These are phyloP conservation scores for Dexiosoma caninum DNA, from an alignment of 2,888 invertebrate species.

Conservation along the genomic window DNA sequence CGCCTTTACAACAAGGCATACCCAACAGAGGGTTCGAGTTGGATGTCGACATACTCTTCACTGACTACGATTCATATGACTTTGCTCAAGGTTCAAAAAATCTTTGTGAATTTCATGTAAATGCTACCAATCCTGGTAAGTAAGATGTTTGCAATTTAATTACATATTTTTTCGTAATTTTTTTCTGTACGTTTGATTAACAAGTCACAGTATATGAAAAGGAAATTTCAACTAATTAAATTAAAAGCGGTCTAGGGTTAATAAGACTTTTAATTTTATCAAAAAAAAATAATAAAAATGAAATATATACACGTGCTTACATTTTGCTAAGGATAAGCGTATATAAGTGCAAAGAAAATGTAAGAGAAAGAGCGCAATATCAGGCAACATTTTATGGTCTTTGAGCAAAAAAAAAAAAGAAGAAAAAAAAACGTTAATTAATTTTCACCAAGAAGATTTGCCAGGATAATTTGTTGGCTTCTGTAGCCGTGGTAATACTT, in stretches of 20 bases:
- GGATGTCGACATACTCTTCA: slow-evolving; percentile 91
- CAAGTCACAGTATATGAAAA: not conserved
- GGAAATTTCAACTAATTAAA: slow-evolving; percentile 32
- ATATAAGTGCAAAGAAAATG: not conserved
- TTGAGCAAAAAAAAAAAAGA: slow-evolving; percentile 52
- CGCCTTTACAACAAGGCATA: slow-evolving; percentile 83
- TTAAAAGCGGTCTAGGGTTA: not conserved
- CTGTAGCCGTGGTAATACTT: slow-evolving; percentile 7
- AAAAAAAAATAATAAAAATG: not conserved
- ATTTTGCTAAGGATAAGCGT: not conserved
- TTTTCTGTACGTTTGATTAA: not conserved
- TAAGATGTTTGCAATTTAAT: not conserved
- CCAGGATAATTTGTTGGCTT: slow-evolving; percentile 23
- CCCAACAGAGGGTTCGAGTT: slow-evolving; percentile 90
- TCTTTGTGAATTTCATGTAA: slow-evolving; percentile 86
- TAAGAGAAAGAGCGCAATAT: not conserved
- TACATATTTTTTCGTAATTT: not conserved
- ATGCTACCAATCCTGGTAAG: slow-evolving; percentile 82
- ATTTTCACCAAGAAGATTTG: slow-evolving; percentile 66
- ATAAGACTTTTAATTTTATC: slow-evolving; percentile 1
- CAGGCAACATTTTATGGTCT: slow-evolving; percentile 54
- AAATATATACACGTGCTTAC: not conserved
- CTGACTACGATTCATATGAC: slow-evolving; percentile 91
- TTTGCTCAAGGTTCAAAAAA: slow-evolving; percentile 82
- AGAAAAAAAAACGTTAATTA: slow-evolving; percentile 72